Base-by-base conservation (phyloP, 2,113 vertebrate species). In the Phoenicopterus ruber region DNA sequence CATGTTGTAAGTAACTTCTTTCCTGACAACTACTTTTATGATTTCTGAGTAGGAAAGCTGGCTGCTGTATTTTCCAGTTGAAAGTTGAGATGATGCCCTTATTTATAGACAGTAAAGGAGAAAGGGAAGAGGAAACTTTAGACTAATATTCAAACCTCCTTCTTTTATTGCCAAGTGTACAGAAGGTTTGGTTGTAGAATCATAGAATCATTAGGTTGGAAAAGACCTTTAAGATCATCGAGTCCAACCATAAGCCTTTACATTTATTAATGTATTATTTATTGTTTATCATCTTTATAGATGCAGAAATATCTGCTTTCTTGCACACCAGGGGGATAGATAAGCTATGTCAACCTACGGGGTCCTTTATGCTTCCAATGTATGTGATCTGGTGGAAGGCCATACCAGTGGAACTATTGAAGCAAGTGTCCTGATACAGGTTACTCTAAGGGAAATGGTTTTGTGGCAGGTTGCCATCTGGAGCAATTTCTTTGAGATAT, bases 1-100 rank as follows among this genome's bases (percentile, higher is more conserved):
- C 90, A 24, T 74, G 36, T 73, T 81, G 24, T 81, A 85, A 85
- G 58, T 79, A 86, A 81, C 82, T 92, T 32, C 77, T 93, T 93
- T 88, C 93, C 69, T 88, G 72, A 82, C 52, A 88, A 82, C 90
- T 82, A 44, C 83, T 88, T 93, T 96, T 84, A 63, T 91, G 83
- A 90, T 86, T 96, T 84, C 69, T 62, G 82, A 92, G 77, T 95
- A 88, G 92, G 88, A 92, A 86, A 87, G 44, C 49, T 95, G 77
- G 83, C 93, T 96, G 12, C 58, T 93, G 47, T 85, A 49, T 94
- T 96, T 94, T 90, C 92, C 89, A 92, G 86, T 74, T 85, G 83
- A 94, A 91, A 93, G 20, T 42, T 87, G 83, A 94, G 66, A 73
- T 88, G 36, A 79, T 86, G 54, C 19, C 61, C 17, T 57, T 90